Base-by-base conservation (phyloP, 2,888 invertebrate genomes). In the Steinernema carpocapsae region DNA sequence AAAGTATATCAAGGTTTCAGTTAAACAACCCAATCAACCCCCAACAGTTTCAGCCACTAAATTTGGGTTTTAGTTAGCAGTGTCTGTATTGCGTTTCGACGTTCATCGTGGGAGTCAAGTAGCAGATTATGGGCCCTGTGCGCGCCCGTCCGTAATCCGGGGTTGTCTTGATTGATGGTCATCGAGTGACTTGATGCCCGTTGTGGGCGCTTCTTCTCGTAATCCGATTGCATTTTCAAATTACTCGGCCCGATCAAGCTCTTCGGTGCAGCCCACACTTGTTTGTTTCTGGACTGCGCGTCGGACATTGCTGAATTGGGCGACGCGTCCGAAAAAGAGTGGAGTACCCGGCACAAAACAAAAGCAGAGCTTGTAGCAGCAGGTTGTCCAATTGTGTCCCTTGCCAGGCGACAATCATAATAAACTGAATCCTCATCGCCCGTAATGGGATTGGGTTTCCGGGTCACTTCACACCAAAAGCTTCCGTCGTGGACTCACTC, bases 91-190 rank as follows among this genome's bases (percentile, higher is more conserved):
- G 37, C 64, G 19, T 64, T 64, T 64, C 64, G 64, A 10, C 64
- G 17, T 32, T 64, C 32, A 29, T 37, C 64, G 22, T 32, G 29
- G 64, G 32, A 64, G 64, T 64, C 64, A 26, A 64, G 64, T 26
- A 56, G 56, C 64, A 64, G 64, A 64, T 64, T 64, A 64, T 64
- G 29, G 64, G 64, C 64, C 64, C 64, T 64, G 64, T 64, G 64
- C 32, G 29, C 64, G 17, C 64, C 64, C 64, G 26, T n/a, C 32
- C 64, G 32, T 64, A 64, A 64, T 64, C 64, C 64, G 29, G 64
- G 64, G 64, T 64, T 64, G 64, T 64, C 64, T 64, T 64, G 64
- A 64, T 64, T 64, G 64, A 64, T 64, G 64, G 32, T 32, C 64
- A 64, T 64, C 32, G 64, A 26, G 64, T 32, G 64, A 32, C 32